Base-by-base conservation (phyloP, 2,113 vertebrate species). In the Australoheros scitulus region DNA sequence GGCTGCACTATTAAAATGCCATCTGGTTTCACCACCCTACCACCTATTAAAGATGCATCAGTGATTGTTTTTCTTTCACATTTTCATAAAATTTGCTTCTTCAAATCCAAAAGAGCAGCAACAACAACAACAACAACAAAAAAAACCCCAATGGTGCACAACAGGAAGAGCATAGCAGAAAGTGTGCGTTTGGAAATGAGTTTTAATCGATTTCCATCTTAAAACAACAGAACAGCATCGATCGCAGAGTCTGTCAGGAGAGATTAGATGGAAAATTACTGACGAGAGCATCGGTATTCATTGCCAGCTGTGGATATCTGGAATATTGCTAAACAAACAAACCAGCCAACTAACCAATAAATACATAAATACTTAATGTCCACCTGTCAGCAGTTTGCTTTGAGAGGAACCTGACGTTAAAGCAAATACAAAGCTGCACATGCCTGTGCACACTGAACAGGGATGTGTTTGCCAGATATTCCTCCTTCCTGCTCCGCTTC, bases 311-410 rank as follows among this genome's bases (percentile, higher is more conserved):
- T 52, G 26, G 47, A n/a, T 5, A 52, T 52, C 1, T 6, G 26
- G 65, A 52, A 72, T 72, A 52, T n/a, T n/a, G 47, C 43, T 72
- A 52, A 55, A 52, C 65, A 72, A 52, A 72, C 43, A 52, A 72
- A 52, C 10, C 43, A 52, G 47, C 68, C 29, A 47, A 2, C 10
- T 52, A 11, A 32, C 68, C 47, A 72, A 14, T 72, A 72, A 72
- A 55, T 55, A 55, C 50, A 55, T 55, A 55, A 55, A 72, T n/a
- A 32, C 65, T 50, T 72, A 72, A 72, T 5, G 43, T 72, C 52
- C 68, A 52, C 68, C 47, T 32, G 47, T 32, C 47, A 72, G 17
- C 26, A 55, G 3, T 72, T 72, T 32, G 17, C 47, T 55, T n/a
- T 32, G 26, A 32, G 68, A 55, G 47, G 20, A 72, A 52, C 17